Evolutionary conservation across 2,113 vertebrate species (phyloP), one percentile per base, ranked within the genome.

Genomic region (Gasterosteus nipponicus): DNA sequence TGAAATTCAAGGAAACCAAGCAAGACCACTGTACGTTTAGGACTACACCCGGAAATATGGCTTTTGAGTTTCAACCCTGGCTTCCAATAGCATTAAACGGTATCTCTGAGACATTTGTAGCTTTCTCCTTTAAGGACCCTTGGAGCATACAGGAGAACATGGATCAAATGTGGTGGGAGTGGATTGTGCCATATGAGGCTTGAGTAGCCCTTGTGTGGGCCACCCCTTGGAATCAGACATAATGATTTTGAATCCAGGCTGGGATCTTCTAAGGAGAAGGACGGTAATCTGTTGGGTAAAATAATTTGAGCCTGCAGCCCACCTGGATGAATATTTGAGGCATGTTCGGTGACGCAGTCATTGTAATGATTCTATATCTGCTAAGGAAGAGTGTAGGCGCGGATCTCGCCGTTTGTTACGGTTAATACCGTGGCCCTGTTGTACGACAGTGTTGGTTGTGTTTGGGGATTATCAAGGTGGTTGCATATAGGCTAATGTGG

Each of bases 401-500:
- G 31, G 53, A 38, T 7, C 18, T 12, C 38, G 7, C 22, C 6
- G 7, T 33, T 41, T 47, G 7, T 57, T n/a, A 10, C 31, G n/a
- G 38, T 56, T 8, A 47, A 29, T 12, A n/a, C 10, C 16, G 41
- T 42, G 2, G 35, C 12, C 33, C 19, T 16, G 22, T 19, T 47
- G 68, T 26, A 39, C 31, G 56, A 61, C 19, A 15, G 7, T 22
- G 54, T 31, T 66, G 59, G 22, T 33, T 0, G n/a, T 42, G 58
- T 61, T 66, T 42, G 11, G 31, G n/a, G 33, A 77, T 67, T 54
- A 4, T 38, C 54, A 42, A 61, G 38, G 29, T 51, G 41, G 57
- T 60, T 56, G 69, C 9, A 63, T 22, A 41, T 16, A 75, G 9
- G 47, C 47, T 71, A 9, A 69, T 61, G 67, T 42, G 22, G 75